Conservation (phyloP, 2,888 invertebrate genomes). For the Sinhomidia bicolor region DNA sequence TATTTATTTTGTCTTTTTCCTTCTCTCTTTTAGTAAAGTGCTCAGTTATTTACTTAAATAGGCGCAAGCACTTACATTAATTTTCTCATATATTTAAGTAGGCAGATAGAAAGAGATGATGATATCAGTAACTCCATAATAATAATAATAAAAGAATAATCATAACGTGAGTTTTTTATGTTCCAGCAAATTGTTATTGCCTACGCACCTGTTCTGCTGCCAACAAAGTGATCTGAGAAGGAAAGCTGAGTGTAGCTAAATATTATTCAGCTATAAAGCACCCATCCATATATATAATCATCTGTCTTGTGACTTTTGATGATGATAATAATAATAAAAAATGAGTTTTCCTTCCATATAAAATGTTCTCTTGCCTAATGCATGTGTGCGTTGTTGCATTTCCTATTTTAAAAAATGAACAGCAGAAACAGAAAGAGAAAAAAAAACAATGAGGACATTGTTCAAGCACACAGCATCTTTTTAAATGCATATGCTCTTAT, state of each 20-base stretch:
- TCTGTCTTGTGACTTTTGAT: neutral
- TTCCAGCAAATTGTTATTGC: conserved; percentile 54
- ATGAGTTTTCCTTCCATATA: neutral
- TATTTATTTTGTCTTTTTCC: too few species aligned
- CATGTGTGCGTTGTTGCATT: neutral
- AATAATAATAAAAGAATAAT: conserved; percentile 17
- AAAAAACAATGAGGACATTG: conserved; percentile 34
- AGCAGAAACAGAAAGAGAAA: neutral
- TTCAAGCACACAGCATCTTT: neutral
- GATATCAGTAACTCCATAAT: conserved; percentile 40
- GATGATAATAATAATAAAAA: neutral
- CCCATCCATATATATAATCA: neutral
- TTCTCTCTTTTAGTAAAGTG: too few species aligned
- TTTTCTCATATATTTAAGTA: neutral
- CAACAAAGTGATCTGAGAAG: neutral
- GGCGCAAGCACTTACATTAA: neutral
- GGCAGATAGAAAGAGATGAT: neutral
- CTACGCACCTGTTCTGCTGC: conserved; percentile 47
- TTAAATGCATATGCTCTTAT: too few species aligned
- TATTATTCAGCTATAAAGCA: neutral
- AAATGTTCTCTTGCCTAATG: neutral
- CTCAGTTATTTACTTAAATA: neutral
- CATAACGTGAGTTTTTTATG: conserved; percentile 23
- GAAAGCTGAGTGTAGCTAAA: neutral
- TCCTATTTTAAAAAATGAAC: neutral